Percentiles rank a stretch among this genome's conserved stretches.
Conservation (phyloP, 2,113 vertebrate species). For the Calonectris borealis region DNA sequence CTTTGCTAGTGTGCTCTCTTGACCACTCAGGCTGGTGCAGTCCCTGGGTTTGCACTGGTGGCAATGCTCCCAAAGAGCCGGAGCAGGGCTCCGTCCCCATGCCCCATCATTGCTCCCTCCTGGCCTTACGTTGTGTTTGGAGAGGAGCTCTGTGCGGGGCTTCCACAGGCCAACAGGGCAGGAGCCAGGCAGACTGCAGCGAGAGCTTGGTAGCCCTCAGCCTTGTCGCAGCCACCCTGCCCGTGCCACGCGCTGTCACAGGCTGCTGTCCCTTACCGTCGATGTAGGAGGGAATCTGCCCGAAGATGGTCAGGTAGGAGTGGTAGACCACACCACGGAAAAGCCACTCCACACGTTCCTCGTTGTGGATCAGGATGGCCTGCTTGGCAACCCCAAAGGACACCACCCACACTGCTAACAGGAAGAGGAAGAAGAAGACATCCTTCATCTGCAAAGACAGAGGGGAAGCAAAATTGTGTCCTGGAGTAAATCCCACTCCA, state of each 20-base stretch:
- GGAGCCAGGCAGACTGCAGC: rapidly evolving
- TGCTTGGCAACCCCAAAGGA: slow-evolving; percentile 97
- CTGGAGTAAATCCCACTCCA: neutral
- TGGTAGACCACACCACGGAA: slow-evolving; percentile 90
- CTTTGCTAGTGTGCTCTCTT: neutral
- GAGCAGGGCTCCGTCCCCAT: neutral
- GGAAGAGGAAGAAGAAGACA: slow-evolving; percentile 98
- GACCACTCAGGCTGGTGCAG: neutral
- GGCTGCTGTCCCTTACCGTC: slow-evolving; percentile 73
- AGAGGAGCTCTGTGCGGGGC: neutral
- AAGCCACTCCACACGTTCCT: slow-evolving; percentile 89
- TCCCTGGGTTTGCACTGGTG: neutral
- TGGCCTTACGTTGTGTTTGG: neutral
- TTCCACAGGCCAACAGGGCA: rapidly evolving
- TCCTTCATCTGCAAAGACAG: slow-evolving; percentile 87
- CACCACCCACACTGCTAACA: slow-evolving; percentile 94
- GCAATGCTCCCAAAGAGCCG: rapidly evolving
- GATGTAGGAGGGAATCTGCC: slow-evolving; percentile 86
- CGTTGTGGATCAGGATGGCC: slow-evolving; percentile 93
- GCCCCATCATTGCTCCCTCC: neutral
- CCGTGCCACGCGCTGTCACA: rapidly evolving
- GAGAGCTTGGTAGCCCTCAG: neutral
- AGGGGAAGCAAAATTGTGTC: neutral
- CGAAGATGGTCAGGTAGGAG: slow-evolving; percentile 93
- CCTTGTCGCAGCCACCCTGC: neutral